Evolutionary conservation across 2,113 vertebrate genomes (phyloP), one percentile per base, ranked within the genome.

Genomic region (Pedetes capensis): DNA sequence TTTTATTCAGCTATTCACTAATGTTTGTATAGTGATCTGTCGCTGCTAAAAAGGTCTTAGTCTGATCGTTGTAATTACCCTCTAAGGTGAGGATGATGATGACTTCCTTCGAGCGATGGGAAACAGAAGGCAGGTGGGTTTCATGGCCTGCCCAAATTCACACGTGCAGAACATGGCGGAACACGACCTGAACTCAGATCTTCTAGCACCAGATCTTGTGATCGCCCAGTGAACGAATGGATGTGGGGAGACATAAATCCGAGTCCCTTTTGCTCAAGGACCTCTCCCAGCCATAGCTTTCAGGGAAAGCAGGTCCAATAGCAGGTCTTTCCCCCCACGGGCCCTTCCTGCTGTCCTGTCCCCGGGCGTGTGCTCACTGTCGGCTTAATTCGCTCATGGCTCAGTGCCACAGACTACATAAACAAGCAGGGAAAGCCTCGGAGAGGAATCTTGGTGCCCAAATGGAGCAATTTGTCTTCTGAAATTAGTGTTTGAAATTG

Each of bases 401-500:
- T 87, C 59, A 27, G 22, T 0, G 94, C 95, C 97, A 95, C 23
- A 1, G 90, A 94, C 68, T 69, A 89, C 93, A 95, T 97, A 98
- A 97, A 97, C 97, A 97, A 94, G 93, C 2, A 13, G 95, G 93
- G 93, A 97, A 97, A 98, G 96, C 94, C 97, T 98, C 93, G 16
- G 83, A 92, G 96, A 97, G 85, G 93, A 97, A 95, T 93, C 95
- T 93, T 87, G 87, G 92, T 97, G 95, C 95, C 94, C 95, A 96
- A 95, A 97, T 96, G 94, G 93, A 97, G 81, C 76, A 23, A 97
- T 97, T 86, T 96, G 87, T 97, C 96, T 97, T 96, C 80, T 74
- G 90, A 87, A 94, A 95, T 97, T 94, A 97, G 96, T 97, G 96
- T 97, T 97, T 97, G 95, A 95, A 97, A 96, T 91, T 96, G 94